These are phyloP conservation scores for Salticus scenicus DNA, from an alignment of 2,888 invertebrate species.

Conservation along the genomic window DNA sequence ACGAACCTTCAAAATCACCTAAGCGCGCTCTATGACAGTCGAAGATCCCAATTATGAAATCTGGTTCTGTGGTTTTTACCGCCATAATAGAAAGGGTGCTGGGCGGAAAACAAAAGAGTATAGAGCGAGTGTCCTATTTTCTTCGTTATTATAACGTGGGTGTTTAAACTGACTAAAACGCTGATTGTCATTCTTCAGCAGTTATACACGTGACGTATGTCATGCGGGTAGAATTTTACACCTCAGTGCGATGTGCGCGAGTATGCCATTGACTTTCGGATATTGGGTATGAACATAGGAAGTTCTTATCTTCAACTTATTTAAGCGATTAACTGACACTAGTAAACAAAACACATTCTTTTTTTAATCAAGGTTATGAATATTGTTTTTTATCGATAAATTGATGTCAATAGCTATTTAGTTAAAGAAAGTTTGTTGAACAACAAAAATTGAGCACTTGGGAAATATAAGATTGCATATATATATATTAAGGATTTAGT, in stretches of 20 bases:
- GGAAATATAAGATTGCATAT: no score
- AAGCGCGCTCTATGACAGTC: no score
- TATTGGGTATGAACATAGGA: background rate
- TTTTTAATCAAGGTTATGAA: no score
- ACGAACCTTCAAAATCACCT: no score
- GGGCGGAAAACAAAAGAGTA: background rate
- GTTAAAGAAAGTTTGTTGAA: no score
- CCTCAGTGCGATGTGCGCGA: background rate
- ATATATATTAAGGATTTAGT: no score
- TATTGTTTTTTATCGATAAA: no score
- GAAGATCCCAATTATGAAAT: background rate
- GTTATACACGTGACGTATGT: background rate
- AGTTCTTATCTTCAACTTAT: no score
- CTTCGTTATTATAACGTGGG: constrained; percentile 7
- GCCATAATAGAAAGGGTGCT: constrained; percentile 1
- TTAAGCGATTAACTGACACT: no score
- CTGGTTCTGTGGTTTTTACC: background rate
- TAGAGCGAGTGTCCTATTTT: constrained; percentile 1
- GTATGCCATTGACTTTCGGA: background rate
- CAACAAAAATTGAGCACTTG: no score
- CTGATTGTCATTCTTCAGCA: constrained; percentile 2
- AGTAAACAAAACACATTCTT: no score
- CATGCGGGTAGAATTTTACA: background rate
- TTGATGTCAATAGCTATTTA: no score
- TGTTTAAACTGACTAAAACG: background rate